Evolutionary conservation across 2,797 vertebrate species (phyloP).

Genomic region (Brachymystax lenok): DNA sequence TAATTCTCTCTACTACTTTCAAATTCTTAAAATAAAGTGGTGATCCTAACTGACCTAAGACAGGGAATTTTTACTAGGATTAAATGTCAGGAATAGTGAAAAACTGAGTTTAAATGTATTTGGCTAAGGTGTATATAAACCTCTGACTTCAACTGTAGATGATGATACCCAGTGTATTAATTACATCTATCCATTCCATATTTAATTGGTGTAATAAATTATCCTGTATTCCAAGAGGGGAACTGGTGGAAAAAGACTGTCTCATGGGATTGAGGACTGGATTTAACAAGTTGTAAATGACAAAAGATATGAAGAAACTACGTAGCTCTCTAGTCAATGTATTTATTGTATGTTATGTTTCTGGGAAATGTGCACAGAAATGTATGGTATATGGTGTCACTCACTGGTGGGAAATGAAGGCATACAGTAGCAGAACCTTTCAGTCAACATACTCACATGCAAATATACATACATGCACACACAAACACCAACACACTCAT

Average conservation of each 20-base stretch:
- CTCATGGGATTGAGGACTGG: background rate
- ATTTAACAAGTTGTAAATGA: background rate
- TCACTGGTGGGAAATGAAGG: background rate
- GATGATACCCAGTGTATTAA: background rate
- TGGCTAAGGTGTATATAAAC: no score
- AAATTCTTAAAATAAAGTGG: no score
- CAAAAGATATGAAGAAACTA: background rate
- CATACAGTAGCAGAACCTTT: background rate
- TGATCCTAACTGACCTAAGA: no score
- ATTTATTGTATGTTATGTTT: background rate
- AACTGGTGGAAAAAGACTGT: background rate
- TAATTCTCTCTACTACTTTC: no score
- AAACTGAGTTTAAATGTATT: no score
- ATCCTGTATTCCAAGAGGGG: background rate
- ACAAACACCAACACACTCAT: constrained; percentile 4
- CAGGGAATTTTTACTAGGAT: no score
- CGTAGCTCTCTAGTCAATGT: background rate
- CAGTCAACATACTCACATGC: background rate
- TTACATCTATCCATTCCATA: background rate
- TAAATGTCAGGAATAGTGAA: no score
- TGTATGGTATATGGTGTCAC: background rate
- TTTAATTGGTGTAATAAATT: background rate
- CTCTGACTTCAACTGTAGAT: background rate
- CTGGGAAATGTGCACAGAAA: background rate
- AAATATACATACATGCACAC: background rate